Percentiles rank a stretch among this genome's conserved stretches.
phyloP scores from a whole-genome alignment of 2,797 vertebrate genomes.

The Lepus townsendii region DNA sequence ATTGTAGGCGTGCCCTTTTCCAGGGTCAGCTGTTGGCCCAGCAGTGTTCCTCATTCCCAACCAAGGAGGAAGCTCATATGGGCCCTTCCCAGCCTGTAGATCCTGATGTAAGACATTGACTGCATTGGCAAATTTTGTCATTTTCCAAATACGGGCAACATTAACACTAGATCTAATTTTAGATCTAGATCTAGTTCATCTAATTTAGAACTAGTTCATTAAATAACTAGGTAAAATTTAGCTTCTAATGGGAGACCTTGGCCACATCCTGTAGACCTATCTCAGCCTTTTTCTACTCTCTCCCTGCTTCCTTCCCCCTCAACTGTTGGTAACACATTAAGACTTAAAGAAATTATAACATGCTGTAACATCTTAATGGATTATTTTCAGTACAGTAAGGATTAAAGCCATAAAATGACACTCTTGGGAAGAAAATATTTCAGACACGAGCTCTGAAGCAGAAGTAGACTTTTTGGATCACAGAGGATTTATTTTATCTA shows the following conservation, averaged over 20 bases:
- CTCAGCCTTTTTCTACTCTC: neutral
- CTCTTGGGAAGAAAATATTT: neutral
- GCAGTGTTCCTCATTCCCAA: neutral
- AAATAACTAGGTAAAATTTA: constrained; percentile 34
- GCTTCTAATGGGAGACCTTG: neutral
- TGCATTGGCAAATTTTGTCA: neutral
- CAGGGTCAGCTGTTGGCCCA: neutral
- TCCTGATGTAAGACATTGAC: neutral
- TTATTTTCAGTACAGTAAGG: neutral
- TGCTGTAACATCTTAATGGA: neutral
- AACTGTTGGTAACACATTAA: neutral
- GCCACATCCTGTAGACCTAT: neutral
- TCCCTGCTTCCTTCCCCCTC: neutral
- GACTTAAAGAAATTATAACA: neutral
- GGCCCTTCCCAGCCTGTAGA: neutral
- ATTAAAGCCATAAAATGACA: constrained; percentile 7
- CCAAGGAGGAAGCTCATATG: neutral
- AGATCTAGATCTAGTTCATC: constrained; percentile 17
- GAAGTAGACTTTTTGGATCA: neutral
- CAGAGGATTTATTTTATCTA: constrained; percentile 8
- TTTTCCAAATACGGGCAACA: neutral
- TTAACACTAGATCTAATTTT: constrained; percentile 37
- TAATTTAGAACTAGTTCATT: constrained; percentile 15
- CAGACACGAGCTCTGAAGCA: neutral
- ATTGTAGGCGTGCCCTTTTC: neutral